These are phyloP conservation scores for Orientallactaga bullata DNA, from an alignment of 2,113 vertebrate genomes.

Conservation along the genomic window DNA sequence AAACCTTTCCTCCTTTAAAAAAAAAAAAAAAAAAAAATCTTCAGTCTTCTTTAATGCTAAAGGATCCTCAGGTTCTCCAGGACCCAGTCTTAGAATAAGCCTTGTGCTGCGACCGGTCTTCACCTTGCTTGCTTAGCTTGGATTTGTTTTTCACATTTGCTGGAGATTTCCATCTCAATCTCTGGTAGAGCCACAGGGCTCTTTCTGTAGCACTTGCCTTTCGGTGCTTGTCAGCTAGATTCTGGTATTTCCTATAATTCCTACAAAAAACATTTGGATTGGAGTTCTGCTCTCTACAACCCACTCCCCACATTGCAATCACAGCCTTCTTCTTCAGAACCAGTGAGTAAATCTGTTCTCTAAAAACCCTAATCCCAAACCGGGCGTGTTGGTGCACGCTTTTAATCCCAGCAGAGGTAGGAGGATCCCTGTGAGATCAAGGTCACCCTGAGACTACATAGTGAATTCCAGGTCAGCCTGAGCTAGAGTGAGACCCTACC, in stretches of 20 bases:
- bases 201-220: neutral
- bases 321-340: neutral
- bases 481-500: too few species aligned
- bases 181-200: neutral
- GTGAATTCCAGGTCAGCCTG: too few species aligned
- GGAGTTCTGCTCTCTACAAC: neutral
- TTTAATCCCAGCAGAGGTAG: too few species aligned
- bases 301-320: neutral
- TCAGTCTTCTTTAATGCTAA: neutral
- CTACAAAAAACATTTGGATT: neutral
- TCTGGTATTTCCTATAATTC: constrained; percentile 3
- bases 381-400: too few species aligned
- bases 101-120: neutral
- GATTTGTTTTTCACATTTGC: neutral
- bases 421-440: too few species aligned
- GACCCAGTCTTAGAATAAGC: neutral
- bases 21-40: neutral
- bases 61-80: neutral
- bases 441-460: too few species aligned
- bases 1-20: neutral
- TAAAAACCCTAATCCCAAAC: neutral
- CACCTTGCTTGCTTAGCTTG: neutral
- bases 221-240: neutral
- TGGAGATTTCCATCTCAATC: neutral
- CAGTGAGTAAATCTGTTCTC: neutral